These are phyloP conservation scores for Anneissia japonica DNA, from an alignment of 35 echinoderm and acorn worm genomes.

Conservation along the genomic window DNA sequence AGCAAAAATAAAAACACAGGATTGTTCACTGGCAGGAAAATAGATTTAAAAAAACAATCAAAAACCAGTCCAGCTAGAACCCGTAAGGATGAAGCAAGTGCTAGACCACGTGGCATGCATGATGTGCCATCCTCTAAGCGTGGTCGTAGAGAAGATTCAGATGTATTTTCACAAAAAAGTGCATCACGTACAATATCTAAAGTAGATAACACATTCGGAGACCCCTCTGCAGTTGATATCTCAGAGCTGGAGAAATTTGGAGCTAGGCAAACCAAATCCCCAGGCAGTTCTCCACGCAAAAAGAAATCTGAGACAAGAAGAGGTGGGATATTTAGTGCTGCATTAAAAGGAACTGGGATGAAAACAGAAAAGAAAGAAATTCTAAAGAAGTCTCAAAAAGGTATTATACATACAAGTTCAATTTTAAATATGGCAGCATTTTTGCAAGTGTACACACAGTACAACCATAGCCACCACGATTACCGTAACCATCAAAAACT, in stretches of 20 bases:
- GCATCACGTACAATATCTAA: background rate
- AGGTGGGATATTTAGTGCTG: slow-evolving; percentile 36
- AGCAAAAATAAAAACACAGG: background rate
- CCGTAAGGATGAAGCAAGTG: background rate
- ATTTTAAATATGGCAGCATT: background rate
- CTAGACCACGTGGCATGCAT: background rate
- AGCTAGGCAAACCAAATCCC: background rate
- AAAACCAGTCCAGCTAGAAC: background rate
- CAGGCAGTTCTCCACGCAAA: background rate
- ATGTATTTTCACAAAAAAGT: background rate
- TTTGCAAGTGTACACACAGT: background rate
- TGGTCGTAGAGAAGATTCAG: background rate
- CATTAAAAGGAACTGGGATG: slow-evolving; percentile 26
- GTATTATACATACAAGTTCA: background rate
- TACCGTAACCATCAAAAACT: background rate
- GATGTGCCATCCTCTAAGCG: background rate
- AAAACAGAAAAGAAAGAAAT: background rate
- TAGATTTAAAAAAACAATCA: background rate
- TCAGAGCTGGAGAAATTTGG: slow-evolving; percentile 63
- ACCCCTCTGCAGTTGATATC: slow-evolving; percentile 15
- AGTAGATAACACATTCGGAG: slow-evolving; percentile 6
- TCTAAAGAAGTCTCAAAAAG: background rate
- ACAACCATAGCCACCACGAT: background rate
- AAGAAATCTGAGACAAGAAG: slow-evolving; percentile 14
- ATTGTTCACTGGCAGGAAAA: background rate